Base-by-base conservation (phyloP, 2,797 vertebrate genomes). In the Poecilia gillii region DNA sequence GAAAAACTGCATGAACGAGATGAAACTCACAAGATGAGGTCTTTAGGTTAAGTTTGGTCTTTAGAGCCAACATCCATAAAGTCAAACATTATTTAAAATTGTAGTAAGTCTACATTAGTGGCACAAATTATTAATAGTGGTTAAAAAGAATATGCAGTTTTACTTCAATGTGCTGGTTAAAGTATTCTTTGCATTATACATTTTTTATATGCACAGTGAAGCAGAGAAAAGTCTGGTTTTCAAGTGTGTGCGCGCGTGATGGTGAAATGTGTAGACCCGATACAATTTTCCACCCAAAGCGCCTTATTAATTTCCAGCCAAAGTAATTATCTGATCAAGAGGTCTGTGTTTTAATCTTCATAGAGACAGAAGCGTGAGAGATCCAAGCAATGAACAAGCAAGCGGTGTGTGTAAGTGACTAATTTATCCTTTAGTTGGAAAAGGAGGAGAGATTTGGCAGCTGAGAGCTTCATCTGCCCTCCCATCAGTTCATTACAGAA, bases 311-410 rank as follows among this genome's bases (percentile, higher is more conserved):
- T 91, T 92, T 87, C 85, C 71, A 91, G 83, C 91, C 89, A 89
- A 90, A 89, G 88, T 87, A 88, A 93, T 94, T 93, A 92, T 94
- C 88, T 85, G 90, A 94, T 92, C 86, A 90, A 91, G 84, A 87
- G 82, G 89, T 83, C 86, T 80, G 78, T 83, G 85, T 92, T 95
- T 93, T 94, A 94, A 95, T 95, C 93, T 94, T 90, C 84, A 76
- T 53, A 45, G 78, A 91, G 91, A 92, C 91, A 91, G 91, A 87
- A 77, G 74, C 80, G 82, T 77, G 78, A 82, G 76, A 57, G 84
- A 91, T 88, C 80, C 78, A 81, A 25, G 74, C 51, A 41, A 83
- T 71, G 73, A 90, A 80, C 75, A 78, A 89, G 85, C 83, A 81
- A 90, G 88, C 88, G 87, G 82, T 87, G 84, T 91, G 87, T 88